A percentile compares a stretch with the other conserved stretches of the same genome.
Evolutionary conservation across 2,797 vertebrate species (phyloP).

Genomic region (Dermochelys coriacea): DNA sequence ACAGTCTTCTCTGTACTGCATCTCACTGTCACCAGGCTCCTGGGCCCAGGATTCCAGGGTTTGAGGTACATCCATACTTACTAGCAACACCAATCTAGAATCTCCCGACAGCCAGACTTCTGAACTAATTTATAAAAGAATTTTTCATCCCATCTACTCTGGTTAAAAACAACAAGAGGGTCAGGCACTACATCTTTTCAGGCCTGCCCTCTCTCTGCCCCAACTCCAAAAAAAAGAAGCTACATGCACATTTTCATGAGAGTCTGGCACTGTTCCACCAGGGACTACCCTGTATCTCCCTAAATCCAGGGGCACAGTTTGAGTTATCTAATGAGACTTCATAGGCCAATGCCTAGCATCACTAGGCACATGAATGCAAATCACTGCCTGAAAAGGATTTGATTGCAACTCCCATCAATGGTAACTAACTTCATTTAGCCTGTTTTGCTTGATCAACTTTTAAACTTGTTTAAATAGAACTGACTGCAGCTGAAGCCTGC

Average conservation of each 20-base stretch:
- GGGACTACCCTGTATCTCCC: background rate
- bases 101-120: background rate
- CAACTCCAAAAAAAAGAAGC: background rate
- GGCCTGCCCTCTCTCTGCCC: background rate
- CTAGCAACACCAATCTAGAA: background rate
- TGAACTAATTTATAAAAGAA: background rate
- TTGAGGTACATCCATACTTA: background rate
- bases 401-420: background rate
- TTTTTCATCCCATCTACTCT: accelerated
- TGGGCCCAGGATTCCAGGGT: background rate
- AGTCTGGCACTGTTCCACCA: background rate
- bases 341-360: background rate
- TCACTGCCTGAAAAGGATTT: background rate
- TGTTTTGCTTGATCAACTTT: background rate
- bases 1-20: background rate
- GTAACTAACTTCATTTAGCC: background rate
- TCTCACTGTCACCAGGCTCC: background rate
- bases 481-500: background rate
- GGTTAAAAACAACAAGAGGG: background rate
- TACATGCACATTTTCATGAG: background rate
- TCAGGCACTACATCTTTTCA: background rate
- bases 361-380: background rate
- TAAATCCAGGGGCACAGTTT: background rate
- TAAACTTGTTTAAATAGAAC: background rate
- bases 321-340: background rate